Evolutionary conservation across 2,888 invertebrate genomes (phyloP).

Genomic region (Polyommatus icarus): DNA sequence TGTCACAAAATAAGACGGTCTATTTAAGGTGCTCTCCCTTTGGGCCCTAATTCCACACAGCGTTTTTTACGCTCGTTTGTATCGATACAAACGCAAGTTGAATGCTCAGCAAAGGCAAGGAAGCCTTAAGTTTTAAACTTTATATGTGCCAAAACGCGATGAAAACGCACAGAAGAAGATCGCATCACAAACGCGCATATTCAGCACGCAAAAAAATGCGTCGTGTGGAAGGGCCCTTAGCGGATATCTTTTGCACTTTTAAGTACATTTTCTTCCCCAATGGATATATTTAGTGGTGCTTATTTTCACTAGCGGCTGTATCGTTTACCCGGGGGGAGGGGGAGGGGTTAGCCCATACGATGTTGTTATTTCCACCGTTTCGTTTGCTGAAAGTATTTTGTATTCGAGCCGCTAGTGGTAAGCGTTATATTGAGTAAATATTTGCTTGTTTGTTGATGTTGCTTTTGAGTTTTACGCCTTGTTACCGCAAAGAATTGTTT

Average conservation of each 20-base stretch:
- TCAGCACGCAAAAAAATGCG: too few relatives aligned
- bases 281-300: background rate
- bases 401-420: background rate
- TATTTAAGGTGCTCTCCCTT: too few relatives aligned
- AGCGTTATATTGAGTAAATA: background rate
- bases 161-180: too few relatives aligned
- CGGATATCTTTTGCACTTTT: background rate
- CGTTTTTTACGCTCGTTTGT: too few relatives aligned
- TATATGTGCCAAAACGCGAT: too few relatives aligned
- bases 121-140: too few relatives aligned
- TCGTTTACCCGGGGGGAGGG: background rate
- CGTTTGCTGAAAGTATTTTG: constrained; percentile 1
- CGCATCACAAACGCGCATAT: too few relatives aligned
- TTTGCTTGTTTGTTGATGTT: background rate
- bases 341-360: background rate
- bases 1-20: too few relatives aligned
- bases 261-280: background rate
- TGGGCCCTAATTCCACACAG: too few relatives aligned
- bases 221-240: too few relatives aligned
- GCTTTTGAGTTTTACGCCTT: background rate
- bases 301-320: constrained; percentile 7
- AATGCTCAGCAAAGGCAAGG: too few relatives aligned
- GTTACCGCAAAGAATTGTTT: background rate
- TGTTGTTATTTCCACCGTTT: background rate
- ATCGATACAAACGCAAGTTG: too few relatives aligned